These are phyloP conservation scores for Magallana gigas DNA, from an alignment of 1,140 invertebrate genomes.

Conservation along the genomic window DNA sequence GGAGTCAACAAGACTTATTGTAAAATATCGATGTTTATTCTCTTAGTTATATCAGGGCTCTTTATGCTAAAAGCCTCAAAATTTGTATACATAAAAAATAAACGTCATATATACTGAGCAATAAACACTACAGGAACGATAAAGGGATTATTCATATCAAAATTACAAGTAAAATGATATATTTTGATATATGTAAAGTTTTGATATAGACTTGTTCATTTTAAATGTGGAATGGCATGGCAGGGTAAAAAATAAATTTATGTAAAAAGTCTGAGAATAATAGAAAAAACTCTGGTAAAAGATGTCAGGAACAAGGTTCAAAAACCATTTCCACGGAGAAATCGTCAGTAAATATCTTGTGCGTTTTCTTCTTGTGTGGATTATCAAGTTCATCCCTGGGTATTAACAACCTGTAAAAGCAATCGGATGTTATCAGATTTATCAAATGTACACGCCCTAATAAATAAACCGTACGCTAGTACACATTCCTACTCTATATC, in stretches of 20 bases:
- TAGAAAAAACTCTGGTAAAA: not conserved
- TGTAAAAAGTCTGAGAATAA: constrained; percentile 3
- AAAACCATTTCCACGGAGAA: constrained; percentile 78
- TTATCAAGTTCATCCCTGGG: constrained; percentile 81
- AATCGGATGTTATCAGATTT: not conserved
- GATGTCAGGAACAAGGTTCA: constrained; percentile 55
- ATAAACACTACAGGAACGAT: too few species aligned
- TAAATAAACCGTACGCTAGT: not conserved
- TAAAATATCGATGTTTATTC: too few species aligned
- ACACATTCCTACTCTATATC: too few species aligned
- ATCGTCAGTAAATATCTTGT: constrained; percentile 79
- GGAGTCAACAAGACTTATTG: too few species aligned
- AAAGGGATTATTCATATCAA: too few species aligned
- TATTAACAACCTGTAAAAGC: constrained; percentile 76
- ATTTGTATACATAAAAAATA: too few species aligned
- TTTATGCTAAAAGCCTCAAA: too few species aligned
- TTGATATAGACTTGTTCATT: not conserved
- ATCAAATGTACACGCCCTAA: not conserved
- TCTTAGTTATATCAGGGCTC: too few species aligned
- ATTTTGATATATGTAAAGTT: not conserved
- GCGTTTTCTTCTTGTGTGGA: constrained; percentile 81
- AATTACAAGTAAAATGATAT: not conserved
- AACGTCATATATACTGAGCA: too few species aligned
- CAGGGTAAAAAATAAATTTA: not conserved
- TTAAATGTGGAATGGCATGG: constrained; percentile 14